Conservation (phyloP, 2,888 invertebrate genomes). For the Acanthosepion pharaonis region DNA sequence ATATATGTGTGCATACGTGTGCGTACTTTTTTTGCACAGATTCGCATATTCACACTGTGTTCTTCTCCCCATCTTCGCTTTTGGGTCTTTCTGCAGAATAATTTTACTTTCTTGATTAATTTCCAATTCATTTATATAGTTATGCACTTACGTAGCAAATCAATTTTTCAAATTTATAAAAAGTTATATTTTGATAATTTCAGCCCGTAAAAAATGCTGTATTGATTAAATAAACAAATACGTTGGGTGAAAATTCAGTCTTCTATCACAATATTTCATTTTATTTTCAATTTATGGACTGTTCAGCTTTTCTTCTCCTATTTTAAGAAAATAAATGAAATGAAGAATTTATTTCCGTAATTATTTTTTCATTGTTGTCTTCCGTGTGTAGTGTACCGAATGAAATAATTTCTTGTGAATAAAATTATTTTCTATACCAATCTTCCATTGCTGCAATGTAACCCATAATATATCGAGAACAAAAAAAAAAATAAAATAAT, state of each 20-base stretch:
- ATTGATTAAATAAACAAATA: conserved; percentile 12
- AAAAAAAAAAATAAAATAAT: too few relatives aligned
- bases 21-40: not conserved
- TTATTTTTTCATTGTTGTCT: not conserved
- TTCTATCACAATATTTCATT: not conserved
- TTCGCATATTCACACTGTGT: not conserved
- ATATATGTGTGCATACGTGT: not conserved
- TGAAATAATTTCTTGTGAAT: not conserved
- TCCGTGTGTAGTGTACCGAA: not conserved
- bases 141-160: not conserved
- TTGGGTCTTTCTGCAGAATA: not conserved
- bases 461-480: too few relatives aligned
- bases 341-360: not conserved
- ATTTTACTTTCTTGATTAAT: not conserved
- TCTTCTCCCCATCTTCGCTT: not conserved
- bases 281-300: not conserved
- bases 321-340: conserved; percentile 20
- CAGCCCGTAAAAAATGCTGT: not conserved
- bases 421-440: not conserved
- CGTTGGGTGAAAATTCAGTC: conserved; percentile 3
- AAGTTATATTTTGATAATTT: conserved; percentile 33
- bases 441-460: not conserved
- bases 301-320: not conserved
- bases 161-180: not conserved
- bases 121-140: conserved; percentile 33